phyloP scores from a whole-genome alignment of 1,140 invertebrate species.

The Pissodes strobi region DNA sequence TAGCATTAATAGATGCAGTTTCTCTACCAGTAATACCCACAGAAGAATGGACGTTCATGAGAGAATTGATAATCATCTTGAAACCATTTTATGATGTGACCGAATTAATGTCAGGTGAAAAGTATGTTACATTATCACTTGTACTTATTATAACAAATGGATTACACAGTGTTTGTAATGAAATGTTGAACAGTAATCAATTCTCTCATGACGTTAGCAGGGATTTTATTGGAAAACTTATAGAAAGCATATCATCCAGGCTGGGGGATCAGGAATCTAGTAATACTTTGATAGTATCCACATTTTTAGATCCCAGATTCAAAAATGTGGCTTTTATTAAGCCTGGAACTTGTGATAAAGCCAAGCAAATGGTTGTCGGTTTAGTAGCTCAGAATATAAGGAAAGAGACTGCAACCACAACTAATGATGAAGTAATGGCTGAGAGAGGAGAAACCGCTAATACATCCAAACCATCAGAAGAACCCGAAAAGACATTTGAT shows the following conservation, averaged over 20 bases:
- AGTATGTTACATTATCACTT: slow-evolving; percentile 39
- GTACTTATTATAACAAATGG: not conserved
- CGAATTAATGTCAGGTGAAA: slow-evolving; percentile 37
- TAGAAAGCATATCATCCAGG: slow-evolving; percentile 1
- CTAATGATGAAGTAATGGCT: no score
- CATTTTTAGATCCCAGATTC: slow-evolving; percentile 16
- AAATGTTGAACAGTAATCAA: not conserved
- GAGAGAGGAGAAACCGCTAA: no score
- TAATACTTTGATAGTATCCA: slow-evolving; percentile 16
- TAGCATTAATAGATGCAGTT: slow-evolving; percentile 8
- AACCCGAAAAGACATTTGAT: slow-evolving; percentile 5
- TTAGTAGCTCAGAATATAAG: slow-evolving; percentile 16
- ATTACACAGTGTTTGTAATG: not conserved
- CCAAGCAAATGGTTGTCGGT: not conserved
- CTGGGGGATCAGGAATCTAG: slow-evolving; percentile 7
- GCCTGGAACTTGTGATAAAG: not conserved
- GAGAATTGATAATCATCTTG: slow-evolving; percentile 33
- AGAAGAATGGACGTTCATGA: slow-evolving; percentile 22
- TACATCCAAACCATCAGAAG: no score
- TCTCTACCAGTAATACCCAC: slow-evolving; percentile 11
- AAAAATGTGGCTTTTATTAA: slow-evolving; percentile 18
- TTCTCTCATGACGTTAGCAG: not conserved
- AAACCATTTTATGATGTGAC: slow-evolving; percentile 42
- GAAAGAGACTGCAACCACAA: not conserved
- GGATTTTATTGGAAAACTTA: no score